Evolutionary conservation across 2,797 vertebrate species (phyloP).

Genomic region (Pygocentrus nattereri): DNA sequence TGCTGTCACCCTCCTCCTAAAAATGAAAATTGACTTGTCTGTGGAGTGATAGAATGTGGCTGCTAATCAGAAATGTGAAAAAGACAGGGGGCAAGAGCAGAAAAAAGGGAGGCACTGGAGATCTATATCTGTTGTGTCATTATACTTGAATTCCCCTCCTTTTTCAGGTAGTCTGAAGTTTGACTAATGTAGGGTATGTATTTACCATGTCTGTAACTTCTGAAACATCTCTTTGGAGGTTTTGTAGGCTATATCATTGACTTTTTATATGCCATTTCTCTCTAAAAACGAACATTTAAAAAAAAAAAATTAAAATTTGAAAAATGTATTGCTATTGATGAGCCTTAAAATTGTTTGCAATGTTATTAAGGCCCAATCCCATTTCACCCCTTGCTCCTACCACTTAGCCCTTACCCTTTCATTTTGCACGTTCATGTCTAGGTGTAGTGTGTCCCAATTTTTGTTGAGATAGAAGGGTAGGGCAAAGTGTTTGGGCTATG

Average conservation of each 20-base stretch:
- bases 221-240: background rate
- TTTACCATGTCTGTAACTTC: background rate
- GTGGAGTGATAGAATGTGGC: slow-evolving; percentile 79
- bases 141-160: slow-evolving; percentile 9
- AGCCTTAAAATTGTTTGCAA: background rate
- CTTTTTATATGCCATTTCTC: background rate
- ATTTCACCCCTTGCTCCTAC: too few species aligned
- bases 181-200: slow-evolving; percentile 4
- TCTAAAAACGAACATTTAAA: too few species aligned
- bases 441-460: too few species aligned
- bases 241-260: background rate
- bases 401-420: too few species aligned
- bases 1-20: slow-evolving; percentile 67
- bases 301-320: background rate
- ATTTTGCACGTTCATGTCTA: too few species aligned
- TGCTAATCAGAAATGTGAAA: slow-evolving; percentile 74
- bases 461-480: too few species aligned
- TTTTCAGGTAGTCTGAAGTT: slow-evolving; percentile 39
- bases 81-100: slow-evolving; percentile 67
- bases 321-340: background rate
- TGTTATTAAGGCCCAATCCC: too few species aligned
- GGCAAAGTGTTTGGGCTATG: too few species aligned
- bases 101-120: slow-evolving; percentile 54
- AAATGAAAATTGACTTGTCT: slow-evolving; percentile 76
- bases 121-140: slow-evolving; percentile 44